Evolutionary conservation across 2,888 invertebrate species (phyloP).

Genomic region (Eupithecia vulgata): DNA sequence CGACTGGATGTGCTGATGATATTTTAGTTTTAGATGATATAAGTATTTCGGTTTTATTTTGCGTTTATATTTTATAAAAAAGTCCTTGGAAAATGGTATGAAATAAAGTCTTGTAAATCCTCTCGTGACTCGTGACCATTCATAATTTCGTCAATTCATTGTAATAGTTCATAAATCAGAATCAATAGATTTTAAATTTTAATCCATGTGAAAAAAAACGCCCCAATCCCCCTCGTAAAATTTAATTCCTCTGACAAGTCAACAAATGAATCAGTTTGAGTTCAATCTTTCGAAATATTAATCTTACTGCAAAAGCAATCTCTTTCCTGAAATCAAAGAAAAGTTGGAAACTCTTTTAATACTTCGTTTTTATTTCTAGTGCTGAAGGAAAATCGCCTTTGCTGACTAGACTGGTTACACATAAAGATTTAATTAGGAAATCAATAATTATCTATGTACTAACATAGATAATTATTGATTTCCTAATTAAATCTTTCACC

Average conservation of each 20-base stretch:
- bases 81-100: no score
- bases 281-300: slow-evolving; percentile 28
- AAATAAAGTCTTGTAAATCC: no score
- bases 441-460: no score
- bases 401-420: background rate
- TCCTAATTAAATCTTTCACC: no score
- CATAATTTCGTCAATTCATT: background rate
- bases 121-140: background rate
- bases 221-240: background rate
- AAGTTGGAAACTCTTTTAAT: background rate
- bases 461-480: no score
- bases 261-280: slow-evolving; percentile 16
- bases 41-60: no score
- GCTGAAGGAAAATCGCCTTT: background rate
- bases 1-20: no score
- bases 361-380: slow-evolving; percentile 3
- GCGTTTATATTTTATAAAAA: no score
- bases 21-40: no score
- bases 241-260: slow-evolving; percentile 4
- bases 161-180: background rate
- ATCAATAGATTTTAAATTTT: background rate
- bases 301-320: slow-evolving; percentile 21
- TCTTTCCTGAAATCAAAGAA: slow-evolving; percentile 6
- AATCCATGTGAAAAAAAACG: background rate
- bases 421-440: no score